phyloP scores from a whole-genome alignment of 2,797 vertebrate genomes.

The Hippocampus kuda region DNA sequence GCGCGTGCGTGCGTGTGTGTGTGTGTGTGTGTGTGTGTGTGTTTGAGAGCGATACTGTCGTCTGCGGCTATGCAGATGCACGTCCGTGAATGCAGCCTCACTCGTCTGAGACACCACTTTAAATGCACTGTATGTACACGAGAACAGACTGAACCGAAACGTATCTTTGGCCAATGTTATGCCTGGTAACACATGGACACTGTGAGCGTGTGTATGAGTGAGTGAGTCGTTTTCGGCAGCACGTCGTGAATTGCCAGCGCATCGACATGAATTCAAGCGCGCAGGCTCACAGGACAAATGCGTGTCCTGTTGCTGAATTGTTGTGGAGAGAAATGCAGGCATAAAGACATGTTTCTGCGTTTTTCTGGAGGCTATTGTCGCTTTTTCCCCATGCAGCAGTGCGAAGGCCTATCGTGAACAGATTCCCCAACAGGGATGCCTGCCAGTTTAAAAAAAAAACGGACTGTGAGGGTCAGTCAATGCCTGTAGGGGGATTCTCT shows the following conservation, averaged over 20 bases:
- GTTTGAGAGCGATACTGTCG: conserved; percentile 3
- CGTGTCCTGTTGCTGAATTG: conserved; percentile 44
- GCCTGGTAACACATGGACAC: not conserved
- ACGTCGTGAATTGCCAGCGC: conserved; percentile 7
- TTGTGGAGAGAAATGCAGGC: conserved; percentile 15
- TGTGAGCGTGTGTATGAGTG: conserved; percentile 2
- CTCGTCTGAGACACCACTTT: not conserved
- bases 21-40: not conserved
- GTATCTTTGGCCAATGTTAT: not conserved
- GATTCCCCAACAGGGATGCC: conserved; percentile 50
- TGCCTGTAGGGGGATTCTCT: conserved; percentile 40
- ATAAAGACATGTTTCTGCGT: conserved; percentile 9
- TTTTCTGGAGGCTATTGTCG: not conserved
- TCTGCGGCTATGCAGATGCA: conserved; percentile 36
- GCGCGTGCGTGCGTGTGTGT: not conserved
- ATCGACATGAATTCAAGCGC: conserved; percentile 11
- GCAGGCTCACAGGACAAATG: conserved; percentile 11
- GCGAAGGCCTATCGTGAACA: conserved; percentile 50
- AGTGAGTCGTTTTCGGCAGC: not conserved
- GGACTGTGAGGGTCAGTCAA: conserved; percentile 29
- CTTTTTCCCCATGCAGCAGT: not conserved
- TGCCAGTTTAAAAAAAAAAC: conserved; percentile 12
- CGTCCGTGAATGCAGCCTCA: conserved; percentile 5
- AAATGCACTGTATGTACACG: not conserved
- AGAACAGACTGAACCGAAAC: not conserved